These are phyloP conservation scores for Cremastinae sp. DNA, from an alignment of 2,888 invertebrate species.

Conservation along the genomic window DNA sequence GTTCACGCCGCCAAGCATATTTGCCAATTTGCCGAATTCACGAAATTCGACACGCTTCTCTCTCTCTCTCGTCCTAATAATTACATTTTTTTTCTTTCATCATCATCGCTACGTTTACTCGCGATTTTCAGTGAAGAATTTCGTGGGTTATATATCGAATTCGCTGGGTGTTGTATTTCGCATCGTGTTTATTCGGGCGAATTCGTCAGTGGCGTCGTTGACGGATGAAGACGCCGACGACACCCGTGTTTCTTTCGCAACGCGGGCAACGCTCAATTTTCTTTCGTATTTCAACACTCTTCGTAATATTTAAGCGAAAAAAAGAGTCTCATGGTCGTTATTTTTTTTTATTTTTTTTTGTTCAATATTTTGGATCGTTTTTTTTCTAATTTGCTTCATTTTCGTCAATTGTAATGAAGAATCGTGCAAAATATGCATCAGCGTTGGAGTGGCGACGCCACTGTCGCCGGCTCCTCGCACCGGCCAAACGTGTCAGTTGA, in stretches of 20 bases:
- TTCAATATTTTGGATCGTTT: neutral
- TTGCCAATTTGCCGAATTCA: neutral
- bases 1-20: neutral
- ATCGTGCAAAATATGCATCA: neutral
- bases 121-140: conserved; percentile 12
- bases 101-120: no score
- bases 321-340: no score
- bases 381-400: neutral
- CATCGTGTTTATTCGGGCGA: conserved; percentile 45
- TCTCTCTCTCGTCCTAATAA: neutral
- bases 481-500: conserved; percentile 62
- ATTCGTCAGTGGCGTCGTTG: conserved; percentile 40
- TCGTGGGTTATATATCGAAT: conserved; percentile 9
- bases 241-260: conserved; percentile 41
- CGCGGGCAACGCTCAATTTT: conserved; percentile 56
- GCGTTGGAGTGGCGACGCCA: conserved; percentile 52
- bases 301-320: neutral
- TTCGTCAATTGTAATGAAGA: neutral
- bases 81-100: neutral
- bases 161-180: conserved; percentile 25
- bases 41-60: neutral
- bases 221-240: conserved; percentile 12
- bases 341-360: neutral
- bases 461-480: conserved; percentile 54
- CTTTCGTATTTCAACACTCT: neutral